phyloP scores from a whole-genome alignment of 2,113 vertebrate genomes.

The Zosterops japonicus region DNA sequence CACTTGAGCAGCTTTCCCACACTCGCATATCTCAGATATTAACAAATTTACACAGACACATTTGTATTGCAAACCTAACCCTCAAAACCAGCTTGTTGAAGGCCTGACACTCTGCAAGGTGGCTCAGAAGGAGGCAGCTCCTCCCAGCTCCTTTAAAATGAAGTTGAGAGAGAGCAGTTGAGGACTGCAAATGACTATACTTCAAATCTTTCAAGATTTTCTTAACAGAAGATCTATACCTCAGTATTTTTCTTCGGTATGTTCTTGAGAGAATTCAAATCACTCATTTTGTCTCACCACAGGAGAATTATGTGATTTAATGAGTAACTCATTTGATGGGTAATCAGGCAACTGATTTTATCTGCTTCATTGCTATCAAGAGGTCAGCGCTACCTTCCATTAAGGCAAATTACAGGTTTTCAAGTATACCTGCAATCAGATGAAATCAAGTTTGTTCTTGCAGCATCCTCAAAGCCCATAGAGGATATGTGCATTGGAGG shows the following conservation, averaged over 20 bases:
- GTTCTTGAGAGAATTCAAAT: background rate
- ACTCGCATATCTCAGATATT: background rate
- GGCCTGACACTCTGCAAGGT: background rate
- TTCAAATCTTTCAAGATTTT: background rate
- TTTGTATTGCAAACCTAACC: background rate
- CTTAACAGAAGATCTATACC: background rate
- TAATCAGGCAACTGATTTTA: background rate
- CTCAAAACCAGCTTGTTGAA: background rate
- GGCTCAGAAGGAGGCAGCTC: background rate
- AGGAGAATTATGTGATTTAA: background rate
- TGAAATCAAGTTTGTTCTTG: background rate
- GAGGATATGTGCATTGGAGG: background rate
- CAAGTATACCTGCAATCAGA: background rate
- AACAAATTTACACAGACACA: background rate
- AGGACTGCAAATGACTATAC: background rate
- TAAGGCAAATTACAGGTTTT: conserved; percentile 9
- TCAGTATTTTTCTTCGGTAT: background rate
- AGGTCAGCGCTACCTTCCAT: background rate
- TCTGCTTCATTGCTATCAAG: background rate
- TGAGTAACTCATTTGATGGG: background rate
- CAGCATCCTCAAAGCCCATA: background rate
- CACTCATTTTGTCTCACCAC: background rate
- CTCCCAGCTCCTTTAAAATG: background rate
- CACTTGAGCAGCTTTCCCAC: background rate
- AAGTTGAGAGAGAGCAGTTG: background rate